Percentiles rank a stretch among this genome's conserved stretches.
phyloP scores from a whole-genome alignment of 1,140 invertebrate genomes.

The Luehdorfia chinensis region DNA sequence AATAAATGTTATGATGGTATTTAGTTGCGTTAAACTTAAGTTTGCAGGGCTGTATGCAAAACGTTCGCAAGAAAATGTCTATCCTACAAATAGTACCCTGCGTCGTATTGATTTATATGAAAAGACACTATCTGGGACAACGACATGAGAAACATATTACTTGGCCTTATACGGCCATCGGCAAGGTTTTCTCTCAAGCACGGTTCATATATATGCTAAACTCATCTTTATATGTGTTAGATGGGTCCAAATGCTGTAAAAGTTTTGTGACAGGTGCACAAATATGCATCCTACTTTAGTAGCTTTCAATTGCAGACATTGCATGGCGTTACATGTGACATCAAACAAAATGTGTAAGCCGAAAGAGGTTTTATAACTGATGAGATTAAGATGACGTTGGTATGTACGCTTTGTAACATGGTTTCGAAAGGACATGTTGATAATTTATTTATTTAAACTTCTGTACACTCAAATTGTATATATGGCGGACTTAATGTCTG shows the following conservation, averaged over 20 bases:
- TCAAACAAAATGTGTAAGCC: background rate
- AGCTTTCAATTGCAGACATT: background rate
- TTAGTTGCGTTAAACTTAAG: constrained; percentile 3
- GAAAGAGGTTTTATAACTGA: background rate
- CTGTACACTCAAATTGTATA: too few relatives aligned
- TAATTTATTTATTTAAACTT: too few relatives aligned
- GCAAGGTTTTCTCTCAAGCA: background rate
- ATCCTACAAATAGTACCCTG: constrained; percentile 48
- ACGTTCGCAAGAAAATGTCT: constrained; percentile 47
- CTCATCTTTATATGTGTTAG: background rate
- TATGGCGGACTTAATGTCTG: too few relatives aligned
- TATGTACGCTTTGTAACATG: too few relatives aligned
- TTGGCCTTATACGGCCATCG: constrained; percentile 15
- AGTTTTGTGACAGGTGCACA: constrained; percentile 1
- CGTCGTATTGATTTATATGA: constrained; percentile 53
- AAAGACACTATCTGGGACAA: constrained; percentile 49
- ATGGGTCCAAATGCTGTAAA: constrained; percentile 5
- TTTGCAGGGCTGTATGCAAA: constrained; percentile 40
- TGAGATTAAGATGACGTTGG: background rate
- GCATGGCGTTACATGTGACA: background rate
- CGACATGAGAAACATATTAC: constrained; percentile 36
- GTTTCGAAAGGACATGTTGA: too few relatives aligned
- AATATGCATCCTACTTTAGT: constrained; percentile 5
- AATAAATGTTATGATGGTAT: constrained; percentile 10
- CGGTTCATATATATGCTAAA: constrained; percentile 1